Conservation (phyloP, 2,113 vertebrate genomes). For the Stigmatopora argus region DNA sequence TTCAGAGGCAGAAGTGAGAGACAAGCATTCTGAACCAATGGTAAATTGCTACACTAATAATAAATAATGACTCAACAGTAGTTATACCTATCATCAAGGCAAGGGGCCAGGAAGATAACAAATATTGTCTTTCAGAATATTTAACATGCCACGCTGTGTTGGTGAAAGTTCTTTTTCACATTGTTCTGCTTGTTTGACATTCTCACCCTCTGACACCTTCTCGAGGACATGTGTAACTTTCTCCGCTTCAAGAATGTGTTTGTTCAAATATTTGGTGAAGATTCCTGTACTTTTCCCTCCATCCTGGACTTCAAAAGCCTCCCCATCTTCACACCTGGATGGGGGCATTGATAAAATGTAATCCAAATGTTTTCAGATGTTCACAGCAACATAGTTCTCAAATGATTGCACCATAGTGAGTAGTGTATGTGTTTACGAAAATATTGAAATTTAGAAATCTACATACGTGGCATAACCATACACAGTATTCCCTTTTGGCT, state of each 20-base stretch:
- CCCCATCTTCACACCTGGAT: conserved; percentile 79
- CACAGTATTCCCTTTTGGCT: conserved; percentile 79
- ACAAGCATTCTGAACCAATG: conserved; percentile 8
- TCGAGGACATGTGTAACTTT: conserved; percentile 83
- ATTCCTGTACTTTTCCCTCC: conserved; percentile 81
- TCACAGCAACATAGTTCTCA: neutral
- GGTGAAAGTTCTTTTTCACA: neutral
- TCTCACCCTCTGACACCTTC: conserved; percentile 79
- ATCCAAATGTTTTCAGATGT: neutral
- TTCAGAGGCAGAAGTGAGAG: conserved; percentile 44
- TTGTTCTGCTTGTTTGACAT: neutral
- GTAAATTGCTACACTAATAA: conserved; percentile 20
- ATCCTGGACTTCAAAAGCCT: conserved; percentile 82
- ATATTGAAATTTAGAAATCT: conserved; percentile 6
- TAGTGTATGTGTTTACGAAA: neutral
- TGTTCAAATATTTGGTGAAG: conserved; percentile 86
- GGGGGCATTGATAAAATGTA: neutral
- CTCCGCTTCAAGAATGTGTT: conserved; percentile 73
- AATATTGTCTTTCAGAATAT: conserved; percentile 9
- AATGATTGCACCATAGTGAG: neutral
- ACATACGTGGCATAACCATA: conserved; percentile 86
- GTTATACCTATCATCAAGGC: conserved; percentile 11
- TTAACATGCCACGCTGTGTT: conserved; percentile 1
- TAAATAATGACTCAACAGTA: neutral
- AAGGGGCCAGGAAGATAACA: conserved; percentile 9